Evolutionary conservation across 2,797 vertebrate genomes (phyloP), one percentile per base, ranked within the genome.

Genomic region (Adelosebastes latens): DNA sequence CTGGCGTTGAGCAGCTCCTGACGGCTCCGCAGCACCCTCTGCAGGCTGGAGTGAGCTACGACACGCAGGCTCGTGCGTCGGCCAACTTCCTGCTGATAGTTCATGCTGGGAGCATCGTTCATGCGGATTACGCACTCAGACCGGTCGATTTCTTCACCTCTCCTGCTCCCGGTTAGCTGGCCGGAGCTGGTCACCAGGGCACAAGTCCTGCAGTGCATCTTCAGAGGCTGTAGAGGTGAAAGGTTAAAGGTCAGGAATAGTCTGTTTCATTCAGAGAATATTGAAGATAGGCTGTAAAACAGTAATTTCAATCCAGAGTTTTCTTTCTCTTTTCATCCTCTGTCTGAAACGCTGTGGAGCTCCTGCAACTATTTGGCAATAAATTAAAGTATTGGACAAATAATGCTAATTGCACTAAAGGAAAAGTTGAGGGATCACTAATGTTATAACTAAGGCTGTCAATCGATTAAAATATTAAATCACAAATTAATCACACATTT

Each of bases 181-280:
- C 97, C 97, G 0, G 97, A 99, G 95, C 97, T 99, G 82, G 96
- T 97, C 75, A 98, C 97, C 84, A 98, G 88, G 0, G 97, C 95
- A 6, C 97, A 98, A 53, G 92, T 97, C 67, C 79, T 89, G 91
- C 97, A 98, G 89, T 96, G 97, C 97, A 97, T 97, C 90, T 93
- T 96, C 86, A 98, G 88, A 6, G 96, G 96, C 97, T 99, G 95
- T 34, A 85, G 22, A 72, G 61, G 20, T 22, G 2, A 75, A 80
- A 80, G 18, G 66, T 55, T 22, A 80, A 56, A 78, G 36, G 42
- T 85, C 49, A 89, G 20, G 79, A 27, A 65, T 58, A 0, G 31
- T 20, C 1, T 16, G 29, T 70, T 52, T 31, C 3, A 56, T 34
- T 63, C 5, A 29, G n/a, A 70, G 14, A 66, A 66, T 58, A 71